Evolutionary conservation across 2,888 invertebrate species (phyloP).

Genomic region (Sarcophaga caerulescens): DNA sequence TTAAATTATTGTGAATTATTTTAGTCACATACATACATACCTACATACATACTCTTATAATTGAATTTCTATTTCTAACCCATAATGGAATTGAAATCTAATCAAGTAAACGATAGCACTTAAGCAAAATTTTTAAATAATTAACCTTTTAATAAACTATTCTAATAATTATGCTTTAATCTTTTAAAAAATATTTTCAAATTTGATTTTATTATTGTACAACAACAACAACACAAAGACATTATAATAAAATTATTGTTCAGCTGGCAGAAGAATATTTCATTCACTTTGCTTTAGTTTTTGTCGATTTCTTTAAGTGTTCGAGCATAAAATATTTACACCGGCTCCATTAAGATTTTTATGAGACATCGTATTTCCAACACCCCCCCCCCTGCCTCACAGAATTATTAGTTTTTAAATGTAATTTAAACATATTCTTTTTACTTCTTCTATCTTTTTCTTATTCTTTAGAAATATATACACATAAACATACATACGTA

Average conservation of each 20-base stretch:
- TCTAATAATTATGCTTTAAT: background rate
- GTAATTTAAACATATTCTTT: conserved; percentile 1
- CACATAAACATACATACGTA: background rate
- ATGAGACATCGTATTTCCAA: background rate
- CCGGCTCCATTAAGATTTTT: conserved; percentile 31
- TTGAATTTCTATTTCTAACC: too few relatives aligned
- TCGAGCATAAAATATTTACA: conserved; percentile 49
- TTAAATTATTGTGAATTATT: too few relatives aligned
- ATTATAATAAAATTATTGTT: background rate
- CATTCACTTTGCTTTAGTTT: background rate
- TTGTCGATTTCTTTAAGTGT: conserved; percentile 16
- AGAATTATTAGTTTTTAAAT: background rate
- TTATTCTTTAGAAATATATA: background rate
- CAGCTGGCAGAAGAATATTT: conserved; percentile 9
- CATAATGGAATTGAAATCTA: background rate
- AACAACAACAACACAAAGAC: background rate
- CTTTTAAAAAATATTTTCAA: background rate
- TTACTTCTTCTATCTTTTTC: background rate
- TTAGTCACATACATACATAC: too few relatives aligned
- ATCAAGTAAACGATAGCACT: background rate
- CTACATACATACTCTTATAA: too few relatives aligned
- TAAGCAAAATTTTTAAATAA: background rate
- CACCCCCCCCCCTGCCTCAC: too few relatives aligned
- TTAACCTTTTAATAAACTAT: background rate
- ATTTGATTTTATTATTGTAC: background rate